These are phyloP conservation scores for Elegia similella DNA, from an alignment of 2,888 invertebrate genomes.

Conservation along the genomic window DNA sequence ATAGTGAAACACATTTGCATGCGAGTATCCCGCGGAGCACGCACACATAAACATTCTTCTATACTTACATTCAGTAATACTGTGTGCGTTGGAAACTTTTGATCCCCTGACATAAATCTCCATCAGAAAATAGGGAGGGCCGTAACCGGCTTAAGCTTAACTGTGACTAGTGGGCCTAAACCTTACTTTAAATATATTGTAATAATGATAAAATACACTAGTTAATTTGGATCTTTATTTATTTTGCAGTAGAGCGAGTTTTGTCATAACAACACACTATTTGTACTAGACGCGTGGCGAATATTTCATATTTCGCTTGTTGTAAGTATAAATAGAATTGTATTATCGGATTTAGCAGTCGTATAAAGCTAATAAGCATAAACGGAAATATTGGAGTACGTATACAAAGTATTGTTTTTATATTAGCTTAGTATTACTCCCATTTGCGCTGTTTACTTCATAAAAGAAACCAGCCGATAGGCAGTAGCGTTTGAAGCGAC, in stretches of 20 bases:
- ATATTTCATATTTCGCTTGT: conserved; percentile 71
- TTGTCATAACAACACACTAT: conserved; percentile 60
- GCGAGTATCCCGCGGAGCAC: conserved; percentile 38
- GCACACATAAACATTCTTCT: conserved; percentile 37
- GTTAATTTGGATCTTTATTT: conserved; percentile 73
- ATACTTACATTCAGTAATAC: conserved; percentile 32
- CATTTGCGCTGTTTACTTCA: background rate
- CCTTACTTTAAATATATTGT: conserved; percentile 78
- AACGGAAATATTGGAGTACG: background rate
- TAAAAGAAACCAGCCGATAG: background rate
- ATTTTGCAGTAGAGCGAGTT: conserved; percentile 63
- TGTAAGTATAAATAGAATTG: conserved; percentile 65
- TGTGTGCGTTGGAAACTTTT: conserved; percentile 75
- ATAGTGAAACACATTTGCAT: conserved; percentile 50
- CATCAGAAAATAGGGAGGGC: conserved; percentile 80
- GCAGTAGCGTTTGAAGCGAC: no score
- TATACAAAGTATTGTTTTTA: background rate
- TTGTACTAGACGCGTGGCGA: conserved; percentile 51
- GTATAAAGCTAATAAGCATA: conserved; percentile 32
- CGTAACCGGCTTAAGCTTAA: conserved; percentile 81
- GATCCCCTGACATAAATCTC: conserved; percentile 81
- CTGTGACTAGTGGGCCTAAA: conserved; percentile 74
- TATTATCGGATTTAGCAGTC: conserved; percentile 59
- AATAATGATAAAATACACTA: conserved; percentile 78
- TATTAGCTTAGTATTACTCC: background rate